Evolutionary conservation across 2,888 invertebrate genomes (phyloP).

Genomic region (Epinotia brunnichana): DNA sequence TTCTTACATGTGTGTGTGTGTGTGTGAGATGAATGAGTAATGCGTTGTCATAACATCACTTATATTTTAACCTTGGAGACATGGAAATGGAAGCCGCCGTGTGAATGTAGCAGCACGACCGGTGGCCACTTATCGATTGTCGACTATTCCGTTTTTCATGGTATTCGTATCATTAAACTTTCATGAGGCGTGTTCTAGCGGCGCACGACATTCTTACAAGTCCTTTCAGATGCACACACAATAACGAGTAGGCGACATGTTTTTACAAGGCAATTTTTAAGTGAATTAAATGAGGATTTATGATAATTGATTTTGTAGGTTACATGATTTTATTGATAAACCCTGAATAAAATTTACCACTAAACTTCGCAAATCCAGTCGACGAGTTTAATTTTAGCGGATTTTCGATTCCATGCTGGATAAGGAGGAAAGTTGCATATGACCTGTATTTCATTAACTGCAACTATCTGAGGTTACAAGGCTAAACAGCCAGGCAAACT

Average conservation of each 20-base stretch:
- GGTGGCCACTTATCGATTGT: conserved; percentile 52
- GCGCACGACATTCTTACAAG: conserved; percentile 46
- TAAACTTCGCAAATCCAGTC: neutral
- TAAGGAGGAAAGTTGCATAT: neutral
- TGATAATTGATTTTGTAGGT: neutral
- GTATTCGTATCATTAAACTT: conserved; percentile 49
- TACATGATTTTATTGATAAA: neutral
- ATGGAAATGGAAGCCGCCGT: conserved; percentile 46
- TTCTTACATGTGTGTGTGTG: too few relatives aligned
- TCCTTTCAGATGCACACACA: conserved; percentile 41
- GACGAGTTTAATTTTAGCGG: neutral
- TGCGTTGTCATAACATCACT: conserved; percentile 2
- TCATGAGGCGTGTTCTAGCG: conserved; percentile 54
- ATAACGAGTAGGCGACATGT: conserved; percentile 2
- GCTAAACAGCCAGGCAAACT: too few relatives aligned
- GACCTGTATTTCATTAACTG: too few relatives aligned
- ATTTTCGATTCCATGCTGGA: neutral
- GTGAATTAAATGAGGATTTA: neutral
- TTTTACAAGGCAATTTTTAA: conserved; percentile 10
- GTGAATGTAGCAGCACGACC: conserved; percentile 51
- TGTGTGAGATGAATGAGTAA: conserved; percentile 18
- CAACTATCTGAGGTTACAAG: too few relatives aligned
- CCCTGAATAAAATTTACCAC: neutral
- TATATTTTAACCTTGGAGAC: conserved; percentile 31
- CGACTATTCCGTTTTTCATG: conserved; percentile 23